phyloP scores from a whole-genome alignment of 2,888 invertebrate species.

The Lordiphosa andalusiaca region DNA sequence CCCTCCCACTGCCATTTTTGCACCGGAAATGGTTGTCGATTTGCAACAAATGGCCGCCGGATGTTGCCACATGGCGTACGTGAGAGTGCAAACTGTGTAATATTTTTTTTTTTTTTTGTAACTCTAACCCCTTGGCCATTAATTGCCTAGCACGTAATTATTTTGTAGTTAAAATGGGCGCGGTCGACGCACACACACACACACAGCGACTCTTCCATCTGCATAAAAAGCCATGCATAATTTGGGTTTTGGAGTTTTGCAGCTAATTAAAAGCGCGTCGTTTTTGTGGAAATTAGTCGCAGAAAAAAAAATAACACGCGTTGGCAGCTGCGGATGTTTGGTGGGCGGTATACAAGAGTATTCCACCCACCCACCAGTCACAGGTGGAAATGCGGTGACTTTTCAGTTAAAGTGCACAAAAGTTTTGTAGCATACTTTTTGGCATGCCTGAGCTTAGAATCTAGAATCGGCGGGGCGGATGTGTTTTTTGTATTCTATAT shows the following conservation, averaged over 20 bases:
- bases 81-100: slow-evolving; percentile 27
- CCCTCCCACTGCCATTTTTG: slow-evolving; percentile 17
- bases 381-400: too few relatives aligned
- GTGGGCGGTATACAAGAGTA: background rate
- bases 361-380: too few relatives aligned
- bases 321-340: slow-evolving; percentile 1
- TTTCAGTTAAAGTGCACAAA: too few relatives aligned
- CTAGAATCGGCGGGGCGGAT: too few relatives aligned
- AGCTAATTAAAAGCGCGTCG: slow-evolving; percentile 71
- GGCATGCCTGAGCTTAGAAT: too few relatives aligned
- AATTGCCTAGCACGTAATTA: slow-evolving; percentile 70
- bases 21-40: slow-evolving; percentile 72
- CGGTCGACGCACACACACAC: slow-evolving; percentile 22
- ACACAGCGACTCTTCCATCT: slow-evolving; percentile 4
- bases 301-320: background rate
- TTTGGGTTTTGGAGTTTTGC: slow-evolving; percentile 57
- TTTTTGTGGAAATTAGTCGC: slow-evolving; percentile 48
- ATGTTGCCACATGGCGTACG: slow-evolving; percentile 70
- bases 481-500: too few relatives aligned
- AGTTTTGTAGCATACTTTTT: too few relatives aligned
- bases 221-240: slow-evolving; percentile 55
- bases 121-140: slow-evolving; percentile 68
- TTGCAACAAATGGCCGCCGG: slow-evolving; percentile 72
- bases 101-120: slow-evolving; percentile 36
- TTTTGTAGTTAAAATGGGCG: slow-evolving; percentile 70